phyloP scores from a whole-genome alignment of 2,113 vertebrate species.

The Podiceps cristatus region DNA sequence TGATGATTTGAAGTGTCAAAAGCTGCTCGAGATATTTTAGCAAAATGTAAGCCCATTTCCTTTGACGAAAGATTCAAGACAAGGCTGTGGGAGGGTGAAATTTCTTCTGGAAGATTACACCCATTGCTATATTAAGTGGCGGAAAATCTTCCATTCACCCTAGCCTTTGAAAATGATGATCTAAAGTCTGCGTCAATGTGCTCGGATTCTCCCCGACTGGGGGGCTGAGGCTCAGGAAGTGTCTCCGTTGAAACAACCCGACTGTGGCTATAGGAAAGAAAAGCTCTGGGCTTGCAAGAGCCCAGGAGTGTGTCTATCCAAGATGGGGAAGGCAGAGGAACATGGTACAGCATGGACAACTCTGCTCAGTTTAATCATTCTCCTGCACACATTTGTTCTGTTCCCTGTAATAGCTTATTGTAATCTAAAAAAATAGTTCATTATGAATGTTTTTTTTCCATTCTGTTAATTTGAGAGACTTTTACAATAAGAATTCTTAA shows the following conservation, averaged over 20 bases:
- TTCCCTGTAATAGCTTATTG: slow-evolving; percentile 3
- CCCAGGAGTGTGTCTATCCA: neutral
- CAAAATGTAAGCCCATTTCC: neutral
- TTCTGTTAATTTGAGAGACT: slow-evolving; percentile 42
- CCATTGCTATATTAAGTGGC: slow-evolving; percentile 33
- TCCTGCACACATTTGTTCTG: neutral
- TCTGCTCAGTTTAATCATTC: neutral
- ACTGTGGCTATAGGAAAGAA: neutral
- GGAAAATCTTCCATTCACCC: neutral
- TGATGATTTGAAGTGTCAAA: slow-evolving; percentile 21
- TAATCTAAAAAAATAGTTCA: slow-evolving; percentile 16
- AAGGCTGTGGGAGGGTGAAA: neutral
- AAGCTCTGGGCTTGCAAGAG: neutral
- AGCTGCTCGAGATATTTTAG: slow-evolving; percentile 25
- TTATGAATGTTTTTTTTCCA: neutral
- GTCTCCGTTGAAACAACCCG: neutral
- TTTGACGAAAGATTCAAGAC: neutral
- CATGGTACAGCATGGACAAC: neutral
- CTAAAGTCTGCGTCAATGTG: slow-evolving; percentile 12
- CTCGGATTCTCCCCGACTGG: neutral
- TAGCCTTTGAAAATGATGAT: slow-evolving; percentile 19
- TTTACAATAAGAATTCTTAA: slow-evolving; percentile 54
- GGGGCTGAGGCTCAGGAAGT: neutral
- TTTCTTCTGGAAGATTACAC: slow-evolving; percentile 59
- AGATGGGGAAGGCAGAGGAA: neutral